These are phyloP conservation scores for Apodemus sylvaticus DNA, from an alignment of 2,113 vertebrate species.

Conservation along the genomic window DNA sequence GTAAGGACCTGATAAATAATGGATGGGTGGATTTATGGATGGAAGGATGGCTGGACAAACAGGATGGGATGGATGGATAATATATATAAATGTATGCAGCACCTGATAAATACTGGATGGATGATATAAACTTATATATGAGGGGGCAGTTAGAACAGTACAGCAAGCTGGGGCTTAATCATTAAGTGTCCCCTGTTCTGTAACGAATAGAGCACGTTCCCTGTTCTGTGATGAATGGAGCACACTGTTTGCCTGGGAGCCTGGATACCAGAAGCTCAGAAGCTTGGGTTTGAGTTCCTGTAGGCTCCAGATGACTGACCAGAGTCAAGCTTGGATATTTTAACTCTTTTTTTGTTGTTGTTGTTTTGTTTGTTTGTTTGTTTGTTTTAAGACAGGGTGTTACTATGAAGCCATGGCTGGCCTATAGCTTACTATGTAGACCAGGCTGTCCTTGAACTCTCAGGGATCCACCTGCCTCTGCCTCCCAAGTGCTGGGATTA, in stretches of 20 bases:
- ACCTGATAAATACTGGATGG: neutral
- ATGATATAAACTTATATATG: neutral
- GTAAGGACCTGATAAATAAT: neutral
- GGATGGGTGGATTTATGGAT: neutral
- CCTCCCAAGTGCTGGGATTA: neutral
- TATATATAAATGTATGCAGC: neutral
- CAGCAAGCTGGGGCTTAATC: fast-evolving
- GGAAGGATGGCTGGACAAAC: no score
- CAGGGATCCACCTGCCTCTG: neutral
- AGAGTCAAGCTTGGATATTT: neutral
- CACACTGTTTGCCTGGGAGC: neutral
- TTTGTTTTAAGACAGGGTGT: neutral
- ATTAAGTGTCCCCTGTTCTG: fast-evolving
- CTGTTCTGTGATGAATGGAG: no score
- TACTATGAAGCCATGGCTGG: neutral
- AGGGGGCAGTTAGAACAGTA: neutral
- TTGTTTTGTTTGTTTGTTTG: neutral
- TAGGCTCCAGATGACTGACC: neutral
- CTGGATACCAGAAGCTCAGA: neutral
- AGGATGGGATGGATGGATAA: no score
- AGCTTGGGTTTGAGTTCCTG: neutral
- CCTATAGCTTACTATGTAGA: neutral
- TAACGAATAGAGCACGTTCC: neutral
- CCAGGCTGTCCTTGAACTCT: neutral
- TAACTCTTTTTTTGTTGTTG: neutral